Conservation (phyloP, 1,140 invertebrate genomes). For the Neotoxoptera formosana region DNA sequence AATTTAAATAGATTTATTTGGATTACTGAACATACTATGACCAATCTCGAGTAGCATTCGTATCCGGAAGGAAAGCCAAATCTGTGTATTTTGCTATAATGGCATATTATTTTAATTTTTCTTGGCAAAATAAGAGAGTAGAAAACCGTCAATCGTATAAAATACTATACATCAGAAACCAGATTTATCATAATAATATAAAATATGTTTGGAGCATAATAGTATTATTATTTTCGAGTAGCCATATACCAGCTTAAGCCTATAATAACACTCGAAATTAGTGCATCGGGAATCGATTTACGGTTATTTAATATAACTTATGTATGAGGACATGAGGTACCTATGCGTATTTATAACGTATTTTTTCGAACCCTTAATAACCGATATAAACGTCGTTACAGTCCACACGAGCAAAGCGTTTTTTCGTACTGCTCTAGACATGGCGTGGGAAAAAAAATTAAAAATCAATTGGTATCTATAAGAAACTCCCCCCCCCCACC, state of each 20-base stretch:
- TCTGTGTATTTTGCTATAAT: too few species aligned
- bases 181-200: not conserved
- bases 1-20: too few species aligned
- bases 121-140: not conserved
- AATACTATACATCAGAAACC: not conserved
- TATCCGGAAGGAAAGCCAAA: too few species aligned
- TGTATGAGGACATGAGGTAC: too few species aligned
- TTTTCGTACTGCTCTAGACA: not conserved
- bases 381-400: not conserved
- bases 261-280: not conserved
- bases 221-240: not conserved
- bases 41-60: too few species aligned
- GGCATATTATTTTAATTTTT: not conserved
- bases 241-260: too few species aligned
- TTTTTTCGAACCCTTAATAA: not conserved
- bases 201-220: not conserved
- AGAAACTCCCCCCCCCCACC: accelerated
- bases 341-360: not conserved
- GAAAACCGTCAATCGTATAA: not conserved
- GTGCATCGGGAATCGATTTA: not conserved
- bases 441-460: not conserved
- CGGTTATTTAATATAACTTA: not conserved
- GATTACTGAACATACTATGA: too few species aligned
- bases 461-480: not conserved
- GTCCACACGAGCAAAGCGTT: not conserved